Percentiles rank a stretch among this genome's conserved stretches.
phyloP scores from a whole-genome alignment of 2,888 invertebrate genomes.

The Caradrina kadenii region DNA sequence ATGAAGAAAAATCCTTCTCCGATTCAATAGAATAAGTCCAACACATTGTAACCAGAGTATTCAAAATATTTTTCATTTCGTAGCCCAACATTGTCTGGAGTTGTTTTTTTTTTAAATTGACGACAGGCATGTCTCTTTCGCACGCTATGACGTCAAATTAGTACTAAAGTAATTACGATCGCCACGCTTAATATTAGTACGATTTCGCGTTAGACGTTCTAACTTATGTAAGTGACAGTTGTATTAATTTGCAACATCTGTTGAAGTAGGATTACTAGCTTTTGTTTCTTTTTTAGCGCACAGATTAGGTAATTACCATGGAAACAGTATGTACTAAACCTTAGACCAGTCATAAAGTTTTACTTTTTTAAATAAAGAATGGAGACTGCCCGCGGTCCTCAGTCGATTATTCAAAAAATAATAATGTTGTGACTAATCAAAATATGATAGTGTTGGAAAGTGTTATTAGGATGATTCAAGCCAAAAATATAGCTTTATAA shows the following conservation, averaged over 20 bases:
- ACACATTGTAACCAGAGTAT: not conserved
- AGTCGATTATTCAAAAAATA: not conserved
- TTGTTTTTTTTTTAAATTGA: slow-evolving; percentile 62
- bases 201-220: slow-evolving; percentile 16
- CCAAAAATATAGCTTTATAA: slow-evolving; percentile 23
- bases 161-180: slow-evolving; percentile 60
- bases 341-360: too few relatives aligned
- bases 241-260: not conserved
- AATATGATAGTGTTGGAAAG: slow-evolving; percentile 9
- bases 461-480: slow-evolving; percentile 26
- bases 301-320: too few relatives aligned
- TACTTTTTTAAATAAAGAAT: too few relatives aligned
- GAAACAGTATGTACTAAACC: too few relatives aligned
- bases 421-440: not conserved
- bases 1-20: too few relatives aligned
- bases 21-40: not conserved
- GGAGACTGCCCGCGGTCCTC: too few relatives aligned
- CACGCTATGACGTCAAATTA: slow-evolving; percentile 73
- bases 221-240: slow-evolving; percentile 1
- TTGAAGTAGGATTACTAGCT: not conserved
- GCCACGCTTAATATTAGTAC: slow-evolving; percentile 27
- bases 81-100: slow-evolving; percentile 42
- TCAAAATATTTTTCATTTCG: slow-evolving; percentile 10
- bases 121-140: slow-evolving; percentile 67
- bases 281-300: not conserved